phyloP scores from a whole-genome alignment of 64 coral and sea anemone genomes.

The Orbicella faveolata region DNA sequence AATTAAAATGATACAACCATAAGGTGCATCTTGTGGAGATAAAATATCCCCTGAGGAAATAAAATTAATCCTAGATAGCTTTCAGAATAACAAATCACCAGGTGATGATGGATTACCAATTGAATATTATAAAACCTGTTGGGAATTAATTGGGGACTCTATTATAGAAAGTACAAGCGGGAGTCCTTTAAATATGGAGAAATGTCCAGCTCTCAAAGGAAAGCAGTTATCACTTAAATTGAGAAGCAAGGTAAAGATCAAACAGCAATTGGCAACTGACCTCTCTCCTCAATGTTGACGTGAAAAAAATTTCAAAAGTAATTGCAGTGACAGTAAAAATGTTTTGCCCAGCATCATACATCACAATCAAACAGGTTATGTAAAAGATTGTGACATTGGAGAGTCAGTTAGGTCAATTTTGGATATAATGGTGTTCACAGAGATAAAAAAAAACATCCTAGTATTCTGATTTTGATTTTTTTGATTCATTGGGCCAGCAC shows the following conservation, averaged over 20 bases:
- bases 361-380: conserved; percentile 5
- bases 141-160: neutral
- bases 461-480: neutral
- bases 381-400: too few species aligned
- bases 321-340: conserved; percentile 20
- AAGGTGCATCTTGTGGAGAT: too few species aligned
- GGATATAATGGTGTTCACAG: neutral
- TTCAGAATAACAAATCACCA: too few species aligned
- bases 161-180: neutral
- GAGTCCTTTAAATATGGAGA: neutral
- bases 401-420: neutral
- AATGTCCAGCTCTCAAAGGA: neutral
- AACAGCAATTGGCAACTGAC: conserved; percentile 31
- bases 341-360: conserved; percentile 42
- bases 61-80: too few species aligned
- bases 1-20: too few species aligned
- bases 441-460: neutral
- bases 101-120: neutral
- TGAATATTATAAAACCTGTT: neutral
- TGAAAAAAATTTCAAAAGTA: conserved; percentile 19
- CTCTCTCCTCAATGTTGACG: conserved; percentile 40
- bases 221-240: neutral
- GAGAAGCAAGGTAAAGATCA: neutral
- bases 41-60: too few species aligned
- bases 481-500: too few species aligned